A percentile compares a stretch with the other conserved stretches of the same genome.
phyloP scores from a whole-genome alignment of 2,888 invertebrate species.

The Orthosia gothica region DNA sequence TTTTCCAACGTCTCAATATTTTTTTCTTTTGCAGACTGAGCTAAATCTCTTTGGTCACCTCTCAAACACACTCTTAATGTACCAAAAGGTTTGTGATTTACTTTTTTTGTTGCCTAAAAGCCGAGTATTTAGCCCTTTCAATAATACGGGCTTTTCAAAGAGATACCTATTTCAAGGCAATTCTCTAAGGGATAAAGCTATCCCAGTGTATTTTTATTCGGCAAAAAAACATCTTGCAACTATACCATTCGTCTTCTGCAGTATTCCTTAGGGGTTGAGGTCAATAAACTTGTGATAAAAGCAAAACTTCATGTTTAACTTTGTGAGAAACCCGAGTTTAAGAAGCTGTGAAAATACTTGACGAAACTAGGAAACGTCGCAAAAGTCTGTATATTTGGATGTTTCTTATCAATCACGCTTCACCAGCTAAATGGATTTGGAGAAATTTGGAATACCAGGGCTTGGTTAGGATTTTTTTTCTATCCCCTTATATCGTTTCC shows the following conservation, averaged over 20 bases:
- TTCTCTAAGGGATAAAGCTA: slow-evolving; percentile 14
- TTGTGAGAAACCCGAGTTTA: background rate
- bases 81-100: slow-evolving; percentile 2
- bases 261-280: slow-evolving; percentile 31
- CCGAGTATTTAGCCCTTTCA: slow-evolving; percentile 14
- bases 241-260: slow-evolving; percentile 23
- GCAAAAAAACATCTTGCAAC: slow-evolving; percentile 12
- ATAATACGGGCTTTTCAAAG: slow-evolving; percentile 1
- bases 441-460: too few species aligned
- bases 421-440: too few species aligned
- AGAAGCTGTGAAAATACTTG: background rate
- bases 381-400: too few species aligned
- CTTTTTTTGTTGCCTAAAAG: slow-evolving; percentile 6
- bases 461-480: too few species aligned
- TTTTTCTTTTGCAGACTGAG: background rate
- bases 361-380: background rate
- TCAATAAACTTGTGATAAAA: slow-evolving; percentile 17
- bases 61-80: background rate
- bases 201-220: slow-evolving; percentile 2
- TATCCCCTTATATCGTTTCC: too few species aligned
- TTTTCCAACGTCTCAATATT: background rate
- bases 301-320: slow-evolving; percentile 15
- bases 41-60: background rate
- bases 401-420: too few species aligned
- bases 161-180: slow-evolving; percentile 8